These are phyloP conservation scores for Sinodicranocentrus sp. DNA, from an alignment of 2,888 invertebrate genomes.

Conservation along the genomic window DNA sequence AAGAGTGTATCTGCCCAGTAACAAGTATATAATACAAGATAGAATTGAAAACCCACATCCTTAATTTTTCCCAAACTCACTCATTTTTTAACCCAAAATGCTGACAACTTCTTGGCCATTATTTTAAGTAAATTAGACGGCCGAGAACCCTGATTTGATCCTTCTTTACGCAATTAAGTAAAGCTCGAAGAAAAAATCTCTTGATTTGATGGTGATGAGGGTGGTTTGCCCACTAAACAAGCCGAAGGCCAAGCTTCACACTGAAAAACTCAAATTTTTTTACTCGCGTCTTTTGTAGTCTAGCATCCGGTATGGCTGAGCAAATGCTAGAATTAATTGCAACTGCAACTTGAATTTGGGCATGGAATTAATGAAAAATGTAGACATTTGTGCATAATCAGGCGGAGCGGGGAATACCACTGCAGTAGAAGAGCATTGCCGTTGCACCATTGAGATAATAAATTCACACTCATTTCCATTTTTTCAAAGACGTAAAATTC, in stretches of 20 bases:
- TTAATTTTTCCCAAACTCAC: not conserved
- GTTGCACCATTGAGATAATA: too few relatives aligned
- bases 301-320: too few relatives aligned
- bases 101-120: not conserved
- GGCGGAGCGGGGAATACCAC: too few relatives aligned
- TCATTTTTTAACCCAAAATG: conserved; percentile 10
- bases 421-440: too few relatives aligned
- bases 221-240: not conserved
- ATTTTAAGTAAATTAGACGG: conserved; percentile 3
- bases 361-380: conserved; percentile 38
- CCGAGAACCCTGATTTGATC: conserved; percentile 10
- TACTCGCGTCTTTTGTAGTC: too few relatives aligned
- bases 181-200: not conserved
- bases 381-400: too few relatives aligned
- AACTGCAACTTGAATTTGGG: conserved; percentile 20
- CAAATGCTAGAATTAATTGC: conserved; percentile 46
- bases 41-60: conserved; percentile 1
- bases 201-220: not conserved
- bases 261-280: too few relatives aligned
- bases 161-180: not conserved
- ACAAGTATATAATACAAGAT: too few relatives aligned
- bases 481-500: too few relatives aligned
- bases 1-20: too few relatives aligned
- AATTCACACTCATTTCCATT: too few relatives aligned
- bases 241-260: conserved; percentile 9